These are phyloP conservation scores for Alosa alosa DNA, from an alignment of 2,113 vertebrate genomes.

Conservation along the genomic window DNA sequence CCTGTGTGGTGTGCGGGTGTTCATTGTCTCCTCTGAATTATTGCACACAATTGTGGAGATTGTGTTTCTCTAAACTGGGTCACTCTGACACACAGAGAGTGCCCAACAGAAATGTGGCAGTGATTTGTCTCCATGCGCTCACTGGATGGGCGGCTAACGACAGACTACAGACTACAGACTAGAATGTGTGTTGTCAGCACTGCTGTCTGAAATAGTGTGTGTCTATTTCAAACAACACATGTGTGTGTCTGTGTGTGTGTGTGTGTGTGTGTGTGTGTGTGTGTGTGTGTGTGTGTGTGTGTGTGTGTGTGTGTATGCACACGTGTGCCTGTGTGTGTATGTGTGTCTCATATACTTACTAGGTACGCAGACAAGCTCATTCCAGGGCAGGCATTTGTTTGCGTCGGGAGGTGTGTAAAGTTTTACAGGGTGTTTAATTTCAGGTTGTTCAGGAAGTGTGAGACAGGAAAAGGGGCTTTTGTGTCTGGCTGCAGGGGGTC, in stretches of 20 bases:
- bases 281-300: slow-evolving; percentile 17
- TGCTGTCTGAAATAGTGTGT: background rate
- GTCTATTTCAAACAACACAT: background rate
- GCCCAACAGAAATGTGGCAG: background rate
- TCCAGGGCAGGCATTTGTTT: slow-evolving; percentile 48
- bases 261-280: background rate
- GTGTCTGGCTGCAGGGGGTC: slow-evolving; percentile 27
- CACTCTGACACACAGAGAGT: background rate
- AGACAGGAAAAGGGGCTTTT: slow-evolving; percentile 21
- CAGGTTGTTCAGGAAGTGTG: slow-evolving; percentile 29
- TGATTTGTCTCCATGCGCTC: background rate
- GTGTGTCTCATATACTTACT: slow-evolving; percentile 18
- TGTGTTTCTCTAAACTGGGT: background rate
- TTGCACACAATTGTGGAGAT: background rate
- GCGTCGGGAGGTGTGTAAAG: slow-evolving; percentile 26
- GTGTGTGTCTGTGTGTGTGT: slow-evolving; percentile 2
- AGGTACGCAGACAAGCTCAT: slow-evolving; percentile 32
- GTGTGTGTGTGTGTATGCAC: no score
- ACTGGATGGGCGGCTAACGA: background rate
- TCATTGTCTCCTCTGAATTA: background rate
- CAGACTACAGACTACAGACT: background rate
- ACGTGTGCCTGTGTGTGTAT: no score
- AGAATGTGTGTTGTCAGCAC: background rate
- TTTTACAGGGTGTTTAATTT: slow-evolving; percentile 55
- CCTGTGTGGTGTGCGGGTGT: background rate